Conservation (phyloP, 2,113 vertebrate genomes). For the Centropristis striata region DNA sequence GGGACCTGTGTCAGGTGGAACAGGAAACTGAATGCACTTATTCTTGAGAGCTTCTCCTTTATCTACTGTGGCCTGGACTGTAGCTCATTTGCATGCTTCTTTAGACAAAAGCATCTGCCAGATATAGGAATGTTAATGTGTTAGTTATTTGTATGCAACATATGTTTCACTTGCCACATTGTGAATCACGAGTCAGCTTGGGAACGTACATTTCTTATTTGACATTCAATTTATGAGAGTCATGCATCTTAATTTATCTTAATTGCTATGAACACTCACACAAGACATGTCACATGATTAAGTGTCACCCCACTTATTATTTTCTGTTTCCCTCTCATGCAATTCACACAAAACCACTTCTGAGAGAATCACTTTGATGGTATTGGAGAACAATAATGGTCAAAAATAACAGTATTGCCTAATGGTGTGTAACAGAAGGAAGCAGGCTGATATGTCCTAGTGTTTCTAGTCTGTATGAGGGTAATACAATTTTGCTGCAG, state of each 20-base stretch:
- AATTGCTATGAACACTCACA: conserved; percentile 38
- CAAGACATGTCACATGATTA: conserved; percentile 23
- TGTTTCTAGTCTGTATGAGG: conserved; percentile 13
- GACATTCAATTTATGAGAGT: conserved; percentile 26
- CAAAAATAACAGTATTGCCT: conserved; percentile 39
- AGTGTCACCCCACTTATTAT: conserved; percentile 8
- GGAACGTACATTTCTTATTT: conserved; percentile 22
- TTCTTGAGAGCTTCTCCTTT: background rate
- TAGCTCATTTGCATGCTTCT: background rate
- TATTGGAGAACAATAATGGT: conserved; percentile 9
- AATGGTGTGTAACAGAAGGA: conserved; percentile 43
- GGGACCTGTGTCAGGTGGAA: background rate
- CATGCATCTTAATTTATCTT: conserved; percentile 35
- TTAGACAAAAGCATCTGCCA: background rate
- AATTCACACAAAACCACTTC: conserved; percentile 22
- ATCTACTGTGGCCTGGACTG: background rate
- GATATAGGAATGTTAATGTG: background rate
- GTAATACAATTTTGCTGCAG: conserved; percentile 30
- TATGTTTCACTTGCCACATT: background rate
- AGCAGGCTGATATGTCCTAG: conserved; percentile 4
- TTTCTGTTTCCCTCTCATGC: conserved; percentile 3
- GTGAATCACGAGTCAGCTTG: conserved; percentile 19
- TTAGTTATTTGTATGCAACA: background rate
- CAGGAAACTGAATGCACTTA: background rate
- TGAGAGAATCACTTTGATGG: conserved; percentile 14